A percentile compares a stretch with the other conserved stretches of the same genome.
Conservation (phyloP, 2,113 vertebrate species). For the human (Homo sapiens) region DNA sequence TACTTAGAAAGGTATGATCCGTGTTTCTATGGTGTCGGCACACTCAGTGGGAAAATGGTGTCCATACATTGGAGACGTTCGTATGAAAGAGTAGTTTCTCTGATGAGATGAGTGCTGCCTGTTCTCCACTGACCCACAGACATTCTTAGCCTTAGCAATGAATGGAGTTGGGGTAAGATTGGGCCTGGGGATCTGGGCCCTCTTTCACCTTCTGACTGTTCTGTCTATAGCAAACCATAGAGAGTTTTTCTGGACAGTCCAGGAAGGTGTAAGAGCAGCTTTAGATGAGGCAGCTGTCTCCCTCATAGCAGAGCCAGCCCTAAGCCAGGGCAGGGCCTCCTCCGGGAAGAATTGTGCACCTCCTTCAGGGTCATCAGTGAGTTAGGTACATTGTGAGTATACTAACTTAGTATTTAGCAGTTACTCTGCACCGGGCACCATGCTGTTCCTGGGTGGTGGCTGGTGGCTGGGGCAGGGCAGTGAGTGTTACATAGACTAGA, state of each 20-base stretch:
- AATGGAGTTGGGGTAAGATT: neutral
- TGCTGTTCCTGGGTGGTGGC: neutral
- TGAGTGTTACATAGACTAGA: neutral
- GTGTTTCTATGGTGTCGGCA: neutral
- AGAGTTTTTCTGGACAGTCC: neutral
- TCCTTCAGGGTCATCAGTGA: neutral
- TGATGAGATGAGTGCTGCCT: neutral
- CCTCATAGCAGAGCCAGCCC: neutral
- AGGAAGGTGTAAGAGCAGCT: neutral
- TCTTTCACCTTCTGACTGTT: neutral
- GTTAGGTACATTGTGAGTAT: neutral
- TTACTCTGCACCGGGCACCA: neutral
- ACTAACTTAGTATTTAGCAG: neutral
- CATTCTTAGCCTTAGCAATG: neutral
- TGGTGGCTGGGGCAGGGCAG: neutral
- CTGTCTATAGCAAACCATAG: neutral
- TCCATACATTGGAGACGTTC: neutral
- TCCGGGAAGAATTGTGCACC: neutral
- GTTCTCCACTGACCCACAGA: neutral
- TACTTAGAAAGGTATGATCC: constrained; percentile 7
- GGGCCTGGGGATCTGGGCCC: neutral
- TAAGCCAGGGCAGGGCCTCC: neutral
- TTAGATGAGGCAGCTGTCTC: neutral
- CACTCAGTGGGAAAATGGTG: neutral
- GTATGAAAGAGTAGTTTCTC: neutral